These are phyloP conservation scores for Pogonomyrmex barbatus DNA, from an alignment of 1,140 invertebrate species.

Conservation along the genomic window DNA sequence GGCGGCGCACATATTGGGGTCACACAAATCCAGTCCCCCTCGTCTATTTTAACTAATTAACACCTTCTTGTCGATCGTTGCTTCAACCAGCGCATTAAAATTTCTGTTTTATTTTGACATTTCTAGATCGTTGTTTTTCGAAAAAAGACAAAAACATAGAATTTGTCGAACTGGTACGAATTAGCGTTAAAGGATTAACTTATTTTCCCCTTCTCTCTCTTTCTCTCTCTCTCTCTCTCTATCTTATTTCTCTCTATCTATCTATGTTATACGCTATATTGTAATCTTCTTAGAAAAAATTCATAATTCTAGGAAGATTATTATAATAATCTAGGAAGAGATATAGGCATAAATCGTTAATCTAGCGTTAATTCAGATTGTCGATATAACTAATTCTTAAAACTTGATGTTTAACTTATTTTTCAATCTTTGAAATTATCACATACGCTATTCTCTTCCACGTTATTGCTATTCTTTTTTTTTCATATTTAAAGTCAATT, in stretches of 20 bases:
- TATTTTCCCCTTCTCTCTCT: not conserved
- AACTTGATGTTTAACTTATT: not conserved
- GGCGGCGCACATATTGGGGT: conserved; percentile 81
- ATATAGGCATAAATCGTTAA: not conserved
- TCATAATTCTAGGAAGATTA: not conserved
- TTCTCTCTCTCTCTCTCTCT: not conserved
- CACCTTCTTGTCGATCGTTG: conserved; percentile 80
- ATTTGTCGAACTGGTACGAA: not conserved
- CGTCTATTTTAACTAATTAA: conserved; percentile 84
- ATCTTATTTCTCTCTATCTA: not conserved
- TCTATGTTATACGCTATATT: not conserved
- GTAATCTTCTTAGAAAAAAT: not conserved
- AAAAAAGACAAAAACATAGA: not conserved
- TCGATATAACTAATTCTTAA: conserved; percentile 1
- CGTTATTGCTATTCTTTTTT: not conserved
- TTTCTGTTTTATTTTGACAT: conserved; percentile 26
- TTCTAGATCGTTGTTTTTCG: not conserved
- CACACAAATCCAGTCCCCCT: conserved; percentile 79
- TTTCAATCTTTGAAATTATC: not conserved
- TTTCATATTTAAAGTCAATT: not conserved
- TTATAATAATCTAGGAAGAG: conserved; percentile 13
- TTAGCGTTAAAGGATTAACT: conserved; percentile 31
- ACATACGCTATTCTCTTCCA: not conserved
- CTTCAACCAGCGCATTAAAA: conserved; percentile 78
- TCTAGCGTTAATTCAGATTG: conserved; percentile 10